These are phyloP conservation scores for Odontocolon sp. DNA, from an alignment of 2,888 invertebrate species.

Conservation along the genomic window DNA sequence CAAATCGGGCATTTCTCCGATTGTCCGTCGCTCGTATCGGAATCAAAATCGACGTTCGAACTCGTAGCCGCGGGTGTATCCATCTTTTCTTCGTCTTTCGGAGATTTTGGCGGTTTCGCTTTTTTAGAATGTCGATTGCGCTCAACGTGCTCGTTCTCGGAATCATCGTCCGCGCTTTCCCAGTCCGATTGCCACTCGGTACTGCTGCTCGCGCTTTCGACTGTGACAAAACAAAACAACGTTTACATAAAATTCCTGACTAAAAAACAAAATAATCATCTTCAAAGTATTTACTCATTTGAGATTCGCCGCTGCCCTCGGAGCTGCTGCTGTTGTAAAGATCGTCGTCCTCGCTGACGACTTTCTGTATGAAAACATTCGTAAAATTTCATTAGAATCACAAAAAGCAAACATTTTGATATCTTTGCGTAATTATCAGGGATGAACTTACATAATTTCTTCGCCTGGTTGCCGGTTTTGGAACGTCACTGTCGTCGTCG, in stretches of 20 bases:
- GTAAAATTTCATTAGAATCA: background rate
- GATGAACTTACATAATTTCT: constrained; percentile 71
- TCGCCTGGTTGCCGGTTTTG: constrained; percentile 68
- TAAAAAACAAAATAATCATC: background rate
- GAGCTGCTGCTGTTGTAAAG: constrained; percentile 66
- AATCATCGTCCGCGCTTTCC: constrained; percentile 71
- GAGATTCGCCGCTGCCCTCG: constrained; percentile 28
- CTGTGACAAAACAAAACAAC: constrained; percentile 49
- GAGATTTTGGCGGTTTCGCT: background rate
- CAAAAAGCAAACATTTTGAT: background rate
- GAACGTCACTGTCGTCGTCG: constrained; percentile 71
- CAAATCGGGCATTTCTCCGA: constrained; percentile 96
- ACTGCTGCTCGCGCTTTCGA: constrained; percentile 64
- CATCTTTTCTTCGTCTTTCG: constrained; percentile 41
- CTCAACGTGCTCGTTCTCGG: background rate
- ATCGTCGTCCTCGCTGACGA: constrained; percentile 69
- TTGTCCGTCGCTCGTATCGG: constrained; percentile 86
- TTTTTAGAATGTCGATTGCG: background rate
- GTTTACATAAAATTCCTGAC: background rate
- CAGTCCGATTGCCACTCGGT: constrained; percentile 78
- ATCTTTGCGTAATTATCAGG: background rate
- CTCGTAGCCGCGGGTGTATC: constrained; percentile 32
- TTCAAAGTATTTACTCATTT: constrained; percentile 18
- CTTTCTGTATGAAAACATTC: constrained; percentile 64
- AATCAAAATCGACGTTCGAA: constrained; percentile 74